Percentiles rank a stretch among this genome's conserved stretches.
phyloP scores from a whole-genome alignment of 35 echinoderm and acorn worm genomes.

The Chiridota heheva region DNA sequence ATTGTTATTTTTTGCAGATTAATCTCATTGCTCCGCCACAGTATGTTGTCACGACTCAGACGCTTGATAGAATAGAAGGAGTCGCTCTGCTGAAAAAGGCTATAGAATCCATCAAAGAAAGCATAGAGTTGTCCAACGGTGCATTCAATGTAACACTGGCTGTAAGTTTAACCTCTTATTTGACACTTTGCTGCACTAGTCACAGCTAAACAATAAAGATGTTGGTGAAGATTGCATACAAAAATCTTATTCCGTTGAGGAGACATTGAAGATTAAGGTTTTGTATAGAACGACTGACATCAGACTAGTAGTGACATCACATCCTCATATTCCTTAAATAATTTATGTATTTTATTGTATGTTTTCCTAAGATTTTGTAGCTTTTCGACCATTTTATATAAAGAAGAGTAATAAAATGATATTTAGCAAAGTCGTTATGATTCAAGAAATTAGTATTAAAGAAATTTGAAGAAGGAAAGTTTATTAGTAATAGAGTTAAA shows the following conservation, averaged over 20 bases:
- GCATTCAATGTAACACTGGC: constrained; percentile 90
- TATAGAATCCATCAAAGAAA: constrained; percentile 73
- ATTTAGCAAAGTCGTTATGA: not conserved
- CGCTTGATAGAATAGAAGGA: constrained; percentile 81
- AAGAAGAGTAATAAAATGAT: not conserved
- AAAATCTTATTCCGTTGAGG: too few species aligned
- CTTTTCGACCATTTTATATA: not conserved
- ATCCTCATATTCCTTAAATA: too few species aligned
- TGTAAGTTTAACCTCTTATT: constrained; percentile 49
- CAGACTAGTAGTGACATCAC: too few species aligned
- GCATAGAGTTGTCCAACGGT: constrained; percentile 62
- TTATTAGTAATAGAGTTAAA: not conserved
- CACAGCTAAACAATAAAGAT: not conserved
- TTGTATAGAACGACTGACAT: too few species aligned
- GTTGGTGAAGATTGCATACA: too few species aligned
- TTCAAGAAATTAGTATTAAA: constrained; percentile 20
- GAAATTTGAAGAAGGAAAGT: not conserved
- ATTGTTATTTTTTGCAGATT: constrained; percentile 68
- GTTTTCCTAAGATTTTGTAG: too few species aligned
- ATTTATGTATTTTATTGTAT: too few species aligned
- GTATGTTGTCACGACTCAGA: constrained; percentile 93
- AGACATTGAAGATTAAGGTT: too few species aligned
- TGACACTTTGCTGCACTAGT: not conserved
- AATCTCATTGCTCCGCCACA: constrained; percentile 96
- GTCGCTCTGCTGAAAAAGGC: constrained; percentile 69